These are phyloP conservation scores for Conomelus anceps DNA, from an alignment of 2,888 invertebrate genomes.

Conservation along the genomic window DNA sequence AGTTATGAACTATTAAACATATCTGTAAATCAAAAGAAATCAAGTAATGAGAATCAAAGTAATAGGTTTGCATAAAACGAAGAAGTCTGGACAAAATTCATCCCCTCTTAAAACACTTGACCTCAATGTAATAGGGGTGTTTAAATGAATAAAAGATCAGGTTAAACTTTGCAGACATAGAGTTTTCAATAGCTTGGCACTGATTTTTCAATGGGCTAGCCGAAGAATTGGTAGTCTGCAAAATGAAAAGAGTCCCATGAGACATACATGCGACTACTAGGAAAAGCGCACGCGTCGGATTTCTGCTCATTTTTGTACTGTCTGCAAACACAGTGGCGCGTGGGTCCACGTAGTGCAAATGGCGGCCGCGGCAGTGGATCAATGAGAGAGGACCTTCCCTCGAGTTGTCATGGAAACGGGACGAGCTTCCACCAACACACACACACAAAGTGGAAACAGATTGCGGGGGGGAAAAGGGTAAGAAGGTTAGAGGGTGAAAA, in stretches of 20 bases:
- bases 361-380: not conserved
- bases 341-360: not conserved
- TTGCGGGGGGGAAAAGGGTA: not conserved
- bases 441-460: not conserved
- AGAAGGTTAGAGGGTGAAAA: not conserved
- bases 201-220: not conserved
- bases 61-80: no score
- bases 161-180: not conserved
- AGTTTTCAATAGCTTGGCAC: not conserved
- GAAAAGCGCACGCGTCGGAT: not conserved
- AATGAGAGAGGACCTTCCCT: not conserved
- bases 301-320: not conserved
- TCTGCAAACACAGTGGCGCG: not conserved
- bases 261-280: not conserved
- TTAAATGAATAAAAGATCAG: not conserved
- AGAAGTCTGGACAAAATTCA: no score
- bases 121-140: no score
- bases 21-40: no score
- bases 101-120: no score
- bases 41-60: no score
- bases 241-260: not conserved
- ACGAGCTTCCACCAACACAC: not conserved
- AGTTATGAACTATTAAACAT: no score
- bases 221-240: not conserved
- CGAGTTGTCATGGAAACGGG: not conserved